Percentiles rank a stretch among this genome's conserved stretches.
These are phyloP conservation scores for Nothocercus nigrocapillus DNA, from an alignment of 2,113 vertebrate genomes.

Conservation along the genomic window DNA sequence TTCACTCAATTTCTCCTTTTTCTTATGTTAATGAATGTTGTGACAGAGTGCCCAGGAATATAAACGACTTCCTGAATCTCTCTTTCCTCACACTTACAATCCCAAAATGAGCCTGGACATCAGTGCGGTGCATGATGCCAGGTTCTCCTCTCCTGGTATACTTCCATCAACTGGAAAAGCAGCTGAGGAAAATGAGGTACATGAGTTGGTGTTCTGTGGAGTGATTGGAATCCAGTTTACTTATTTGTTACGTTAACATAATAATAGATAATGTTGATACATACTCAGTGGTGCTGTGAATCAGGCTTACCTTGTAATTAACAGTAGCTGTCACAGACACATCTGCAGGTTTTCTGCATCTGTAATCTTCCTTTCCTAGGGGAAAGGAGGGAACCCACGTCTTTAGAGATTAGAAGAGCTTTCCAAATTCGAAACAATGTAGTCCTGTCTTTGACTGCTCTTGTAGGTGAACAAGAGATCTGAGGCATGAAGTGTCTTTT, in stretches of 20 bases:
- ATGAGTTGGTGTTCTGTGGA: neutral
- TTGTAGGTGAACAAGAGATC: neutral
- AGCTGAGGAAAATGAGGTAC: constrained; percentile 67
- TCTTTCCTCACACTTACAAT: constrained; percentile 96
- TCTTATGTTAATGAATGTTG: neutral
- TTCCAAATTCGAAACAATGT: neutral
- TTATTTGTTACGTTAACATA: neutral
- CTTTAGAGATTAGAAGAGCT: neutral
- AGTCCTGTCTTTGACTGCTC: neutral
- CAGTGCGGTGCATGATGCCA: constrained; percentile 83
- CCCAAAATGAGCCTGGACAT: constrained; percentile 98
- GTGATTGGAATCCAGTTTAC: neutral
- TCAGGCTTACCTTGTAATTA: neutral
- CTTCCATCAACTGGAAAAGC: constrained; percentile 17
- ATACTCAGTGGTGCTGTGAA: neutral
- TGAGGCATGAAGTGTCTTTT: neutral
- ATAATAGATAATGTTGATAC: neutral
- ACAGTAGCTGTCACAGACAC: neutral
- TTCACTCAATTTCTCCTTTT: neutral
- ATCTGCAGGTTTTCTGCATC: neutral
- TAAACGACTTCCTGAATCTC: constrained; percentile 88
- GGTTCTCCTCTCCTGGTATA: constrained; percentile 64
- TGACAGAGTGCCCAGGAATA: constrained; percentile 90
- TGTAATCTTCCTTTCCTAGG: neutral
- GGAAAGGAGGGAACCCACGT: neutral